Percentiles rank a stretch among this genome's conserved stretches.
Evolutionary conservation across 2,888 invertebrate species (phyloP).

Genomic region (Phytoseiulus persimilis): DNA sequence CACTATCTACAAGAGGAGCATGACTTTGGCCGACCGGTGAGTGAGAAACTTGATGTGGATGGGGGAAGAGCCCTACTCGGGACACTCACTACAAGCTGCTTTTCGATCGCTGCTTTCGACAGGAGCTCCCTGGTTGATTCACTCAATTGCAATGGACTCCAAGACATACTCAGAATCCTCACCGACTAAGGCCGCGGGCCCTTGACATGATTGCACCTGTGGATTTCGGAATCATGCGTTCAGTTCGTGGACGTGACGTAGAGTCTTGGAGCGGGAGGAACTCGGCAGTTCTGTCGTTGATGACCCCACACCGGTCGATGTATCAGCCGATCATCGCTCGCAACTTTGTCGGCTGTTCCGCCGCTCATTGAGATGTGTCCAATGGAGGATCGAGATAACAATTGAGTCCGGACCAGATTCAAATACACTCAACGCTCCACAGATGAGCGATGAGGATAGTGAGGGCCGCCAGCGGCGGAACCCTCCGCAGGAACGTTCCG

Average conservation of each 20-base stretch:
- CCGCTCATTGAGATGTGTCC: too few relatives aligned
- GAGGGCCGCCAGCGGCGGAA: too few relatives aligned
- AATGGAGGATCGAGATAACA: too few relatives aligned
- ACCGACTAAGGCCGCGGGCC: not conserved
- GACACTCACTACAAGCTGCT: not conserved
- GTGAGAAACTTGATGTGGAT: not conserved
- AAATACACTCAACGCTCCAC: too few relatives aligned
- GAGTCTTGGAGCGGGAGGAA: not conserved
- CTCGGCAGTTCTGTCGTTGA: too few relatives aligned
- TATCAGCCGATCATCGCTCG: too few relatives aligned
- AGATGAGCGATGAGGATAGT: too few relatives aligned
- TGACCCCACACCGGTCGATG: too few relatives aligned
- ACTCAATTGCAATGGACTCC: not conserved
- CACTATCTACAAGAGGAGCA: not conserved
- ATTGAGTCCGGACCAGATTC: too few relatives aligned
- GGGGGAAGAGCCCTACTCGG: not conserved
- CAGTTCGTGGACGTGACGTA: not conserved
- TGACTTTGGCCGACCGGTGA: not conserved
- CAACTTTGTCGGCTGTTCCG: too few relatives aligned
- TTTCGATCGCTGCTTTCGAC: not conserved
- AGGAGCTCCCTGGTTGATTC: not conserved
- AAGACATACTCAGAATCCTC: constrained; percentile 5
- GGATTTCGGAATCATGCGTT: not conserved
- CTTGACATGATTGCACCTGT: not conserved
- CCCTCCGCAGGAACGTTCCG: too few relatives aligned